Evolutionary conservation across 2,113 vertebrate species (phyloP).

Genomic region (Pithys albifrons): DNA sequence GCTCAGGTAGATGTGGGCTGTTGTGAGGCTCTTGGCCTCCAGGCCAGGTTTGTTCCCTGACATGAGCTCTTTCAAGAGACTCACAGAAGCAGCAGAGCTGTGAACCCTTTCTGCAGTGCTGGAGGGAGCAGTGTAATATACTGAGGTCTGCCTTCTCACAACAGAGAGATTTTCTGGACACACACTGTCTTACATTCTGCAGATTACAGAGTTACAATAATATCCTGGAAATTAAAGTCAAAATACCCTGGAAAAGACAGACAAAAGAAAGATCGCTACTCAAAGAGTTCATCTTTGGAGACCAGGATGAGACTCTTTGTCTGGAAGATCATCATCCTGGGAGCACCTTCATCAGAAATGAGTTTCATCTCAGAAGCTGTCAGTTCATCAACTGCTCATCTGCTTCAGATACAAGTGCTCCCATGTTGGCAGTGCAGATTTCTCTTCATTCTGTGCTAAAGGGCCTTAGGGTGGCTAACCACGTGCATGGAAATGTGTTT

Average conservation of each 20-base stretch:
- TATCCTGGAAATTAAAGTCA: not conserved
- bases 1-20: not conserved
- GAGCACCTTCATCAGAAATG: not conserved
- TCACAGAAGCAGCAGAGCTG: not conserved
- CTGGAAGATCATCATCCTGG: not conserved
- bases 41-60: not conserved
- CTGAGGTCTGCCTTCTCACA: not conserved
- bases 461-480: not conserved
- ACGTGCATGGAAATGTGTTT: not conserved
- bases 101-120: not conserved
- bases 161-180: not conserved
- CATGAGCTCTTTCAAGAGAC: not conserved
- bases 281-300: not conserved
- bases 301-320: not conserved
- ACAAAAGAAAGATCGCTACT: not conserved
- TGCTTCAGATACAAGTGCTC: rapidly evolving
- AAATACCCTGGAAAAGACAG: not conserved
- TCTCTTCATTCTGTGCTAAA: not conserved
- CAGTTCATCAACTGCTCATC: not conserved
- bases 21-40: not conserved
- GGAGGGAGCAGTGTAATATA: not conserved
- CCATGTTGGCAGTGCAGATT: not conserved
- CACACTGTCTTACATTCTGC: not conserved
- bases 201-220: not conserved
- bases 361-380: not conserved